Base-by-base conservation (phyloP, 2,113 vertebrate genomes). In the Phyllostomus discolor region DNA sequence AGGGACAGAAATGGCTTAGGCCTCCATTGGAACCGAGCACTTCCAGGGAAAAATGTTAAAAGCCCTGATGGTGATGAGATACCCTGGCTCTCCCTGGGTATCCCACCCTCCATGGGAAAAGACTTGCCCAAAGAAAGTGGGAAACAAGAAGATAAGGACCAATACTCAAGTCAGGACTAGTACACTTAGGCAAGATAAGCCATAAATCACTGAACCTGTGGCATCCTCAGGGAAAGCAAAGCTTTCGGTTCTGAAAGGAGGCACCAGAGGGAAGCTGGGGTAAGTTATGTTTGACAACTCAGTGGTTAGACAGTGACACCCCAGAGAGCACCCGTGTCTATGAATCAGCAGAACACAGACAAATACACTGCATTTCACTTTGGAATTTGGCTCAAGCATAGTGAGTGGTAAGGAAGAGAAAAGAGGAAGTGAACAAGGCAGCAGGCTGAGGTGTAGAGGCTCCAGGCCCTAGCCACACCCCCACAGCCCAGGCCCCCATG, bases 391-490 rank as follows among this genome's bases (percentile, higher is more conserved):
- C 80, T 83, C 85, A 35, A n/a, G 59, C n/a, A 10, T 9, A 41
- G 38, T 41, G 11, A 73, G 69, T 41, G 41, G 85, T 90, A 28
- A 66, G 7, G 38, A 41, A 12, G 28, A 72, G 75, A 59, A 88
- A 97, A 95, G 78, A 90, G 90, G 88, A 96, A 96, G 72, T 81
- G 69, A 81, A 62, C 19, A 19, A 43, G 75, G 66, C 57, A 73
- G 91, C 66, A 7, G 14, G 57, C 19, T 35, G 73, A 97, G n/a
- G 48, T 41, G 10, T 57, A 70, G 48, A 91, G 88, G 62, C 62
- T 19, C 43, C 0, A 0, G 76, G 16, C 59, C 41, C 10, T 8
- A 19, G 41, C 66, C 80, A 79, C 87, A 64, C 9, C 72, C 52
- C 22, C 41, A 7, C 20, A 20, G n/a, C 66, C 72, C 72, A 67